These are phyloP conservation scores for Tupiocoris notatus DNA, from an alignment of 2,888 invertebrate genomes.

Conservation along the genomic window DNA sequence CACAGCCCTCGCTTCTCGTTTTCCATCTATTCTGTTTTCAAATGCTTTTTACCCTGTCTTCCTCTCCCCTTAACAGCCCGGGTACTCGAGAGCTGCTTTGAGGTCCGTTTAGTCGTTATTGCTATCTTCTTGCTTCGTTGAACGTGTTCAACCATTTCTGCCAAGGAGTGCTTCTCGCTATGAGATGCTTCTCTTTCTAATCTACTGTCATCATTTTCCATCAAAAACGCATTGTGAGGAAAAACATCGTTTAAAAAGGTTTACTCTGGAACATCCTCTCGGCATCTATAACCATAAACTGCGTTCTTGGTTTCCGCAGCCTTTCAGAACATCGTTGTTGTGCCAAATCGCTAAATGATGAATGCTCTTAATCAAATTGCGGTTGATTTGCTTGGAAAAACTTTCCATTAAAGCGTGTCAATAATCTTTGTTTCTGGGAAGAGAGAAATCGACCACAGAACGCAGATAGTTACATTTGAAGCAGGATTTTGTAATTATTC, in stretches of 20 bases:
- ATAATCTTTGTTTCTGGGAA: too few relatives aligned
- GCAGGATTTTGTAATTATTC: too few relatives aligned
- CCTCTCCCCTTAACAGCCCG: neutral
- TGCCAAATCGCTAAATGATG: too few relatives aligned
- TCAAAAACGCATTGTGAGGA: neutral
- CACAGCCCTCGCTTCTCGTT: neutral
- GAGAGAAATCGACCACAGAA: too few relatives aligned
- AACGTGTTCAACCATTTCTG: neutral
- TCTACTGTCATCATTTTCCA: neutral
- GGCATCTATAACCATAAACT: neutral
- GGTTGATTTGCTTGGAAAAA: too few relatives aligned
- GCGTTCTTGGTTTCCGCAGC: neutral
- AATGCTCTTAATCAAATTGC: too few relatives aligned
- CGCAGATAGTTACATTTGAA: too few relatives aligned
- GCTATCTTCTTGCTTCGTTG: neutral
- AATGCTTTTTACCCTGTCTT: neutral
- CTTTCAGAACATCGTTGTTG: too few relatives aligned
- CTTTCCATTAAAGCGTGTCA: too few relatives aligned
- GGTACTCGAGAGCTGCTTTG: neutral
- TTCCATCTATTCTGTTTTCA: neutral
- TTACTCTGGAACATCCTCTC: neutral
- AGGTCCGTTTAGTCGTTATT: neutral
- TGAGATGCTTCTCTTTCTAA: neutral
- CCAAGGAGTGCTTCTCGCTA: neutral
- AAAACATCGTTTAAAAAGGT: neutral